Conservation (phyloP, 1,140 invertebrate species). For the Centruroides sculpturatus region DNA sequence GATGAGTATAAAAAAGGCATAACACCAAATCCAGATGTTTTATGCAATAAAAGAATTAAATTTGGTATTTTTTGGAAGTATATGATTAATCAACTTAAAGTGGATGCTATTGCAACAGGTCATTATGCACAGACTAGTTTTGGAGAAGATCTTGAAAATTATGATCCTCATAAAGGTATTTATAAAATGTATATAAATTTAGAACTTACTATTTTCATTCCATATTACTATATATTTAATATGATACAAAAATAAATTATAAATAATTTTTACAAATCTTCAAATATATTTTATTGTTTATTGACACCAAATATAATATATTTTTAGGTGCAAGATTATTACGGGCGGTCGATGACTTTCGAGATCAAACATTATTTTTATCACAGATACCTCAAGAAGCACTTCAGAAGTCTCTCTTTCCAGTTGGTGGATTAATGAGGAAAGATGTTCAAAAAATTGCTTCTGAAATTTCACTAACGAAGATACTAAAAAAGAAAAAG, state of each 20-base stretch:
- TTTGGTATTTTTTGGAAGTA: slow-evolving; percentile 77
- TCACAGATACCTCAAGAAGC: slow-evolving; percentile 63
- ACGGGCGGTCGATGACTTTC: slow-evolving; percentile 52
- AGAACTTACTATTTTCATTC: no score
- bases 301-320: no score
- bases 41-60: slow-evolving; percentile 88
- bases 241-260: no score
- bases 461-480: slow-evolving; percentile 34
- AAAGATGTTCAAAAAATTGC: slow-evolving; percentile 66
- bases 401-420: slow-evolving; percentile 75
- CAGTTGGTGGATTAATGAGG: slow-evolving; percentile 63
- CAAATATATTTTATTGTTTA: no score
- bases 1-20: slow-evolving; percentile 68
- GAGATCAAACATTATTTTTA: slow-evolving; percentile 95
- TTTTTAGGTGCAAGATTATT: slow-evolving; percentile 45
- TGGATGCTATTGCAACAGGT: slow-evolving; percentile 89
- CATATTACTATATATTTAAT: no score
- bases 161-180: slow-evolving; percentile 39
- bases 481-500: slow-evolving; percentile 68
- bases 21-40: slow-evolving; percentile 91
- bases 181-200: not conserved
- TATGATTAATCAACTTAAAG: slow-evolving; percentile 52
- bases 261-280: no score
- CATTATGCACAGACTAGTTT: slow-evolving; percentile 77
- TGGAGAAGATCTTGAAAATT: slow-evolving; percentile 57